Evolutionary conservation across 2,888 invertebrate genomes (phyloP), one percentile per base, ranked within the genome.

Genomic region (Polia nebulosa): DNA sequence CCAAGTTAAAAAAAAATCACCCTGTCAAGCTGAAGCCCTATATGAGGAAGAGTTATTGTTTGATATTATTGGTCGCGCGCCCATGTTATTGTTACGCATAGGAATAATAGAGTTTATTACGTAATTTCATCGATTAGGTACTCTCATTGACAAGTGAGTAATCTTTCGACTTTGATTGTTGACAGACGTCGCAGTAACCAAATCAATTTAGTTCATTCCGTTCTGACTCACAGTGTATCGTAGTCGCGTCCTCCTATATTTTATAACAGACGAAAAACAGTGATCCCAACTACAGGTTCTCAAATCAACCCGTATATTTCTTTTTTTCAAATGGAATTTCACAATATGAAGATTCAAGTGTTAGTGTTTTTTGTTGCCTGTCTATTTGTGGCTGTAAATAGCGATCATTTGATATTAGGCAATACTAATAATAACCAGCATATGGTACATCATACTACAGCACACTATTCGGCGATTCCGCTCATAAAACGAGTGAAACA

Each of bases 321-420:
- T 22, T 45, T 22, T 13, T 45, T 22, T 17, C 6, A 70, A 75
- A 45, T 53, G 36, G 9, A 34, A n/a, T n/a, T 58, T 39, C 5
- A 29, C n/a, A 62, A 34, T 27, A 87, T 89, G 87, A 87, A 86
- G 65, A 52, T 71, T n/a, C 64, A 82, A 47, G 56, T 87, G 9
- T 25, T 87, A 15, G 17, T 85, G 34, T 57, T 82, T 39, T 72
- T 81, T 27, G 65, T 85, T 9, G 22, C 84, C 0, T 66, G 39
- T 29, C 5, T 77, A 9, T 62, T 87, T 25, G 66, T 82, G 39
- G 71, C 76, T n/a, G 49, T 77, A 2, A 61, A 74, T 3, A 84
- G 90, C 64, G 83, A 90, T 29, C 83, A 91, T 82, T 83, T 92
- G 27, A 85, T 89, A 62, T 29, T 88, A 17, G 92, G 92, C 1